Base-by-base conservation (phyloP, 2,888 invertebrate species). In the Caenorhabditis japonica region DNA sequence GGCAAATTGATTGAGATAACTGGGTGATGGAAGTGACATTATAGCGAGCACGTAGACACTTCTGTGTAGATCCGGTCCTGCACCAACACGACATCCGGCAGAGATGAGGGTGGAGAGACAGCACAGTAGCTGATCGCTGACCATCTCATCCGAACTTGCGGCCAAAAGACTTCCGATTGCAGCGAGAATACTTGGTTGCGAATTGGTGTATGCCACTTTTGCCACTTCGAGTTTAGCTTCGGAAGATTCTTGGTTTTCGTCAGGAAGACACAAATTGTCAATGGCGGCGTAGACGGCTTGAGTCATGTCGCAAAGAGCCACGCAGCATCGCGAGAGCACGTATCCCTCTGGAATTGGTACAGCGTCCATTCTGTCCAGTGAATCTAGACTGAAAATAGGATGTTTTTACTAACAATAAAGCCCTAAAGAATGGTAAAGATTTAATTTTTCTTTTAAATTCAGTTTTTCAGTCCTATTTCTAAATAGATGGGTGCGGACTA, bases 271-370 rank as follows among this genome's bases (percentile, higher is more conserved):
- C 1, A 75, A 44, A 19, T 58, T 53, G 36, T 80, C 80, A n/a
- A 77, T 68, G 12, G 75, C 58, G 1, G 68, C 56, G 34, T 70
- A 77, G 4, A 75, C 44, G 7, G 75, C 58, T 41, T 76, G 76
- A 0, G 75, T 59, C 59, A 77, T 36, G 46, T 80, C 80, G 19
- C 72, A 62, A 1, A 80, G 30, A 4, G 72, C 75, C 0, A 74
- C 75, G 39, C 74, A 72, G 25, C 72, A 64, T n/a, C 97, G 92
- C 0, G 97, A 96, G 71, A 99, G 93, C 4, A 96, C 95, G 89
- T 97, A 99, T 0, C 97, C 97, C 78, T 97, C 96, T n/a, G 94
- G 94, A 79, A 97, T 93, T 12, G 91, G 89, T 0, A 96, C 96
- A 7, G 97, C 94, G 85, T 99, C 97, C 17, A 93, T 91, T 88